Evolutionary conservation across 2,113 vertebrate genomes (phyloP).

Genomic region (Myanophis thanlyinensis): DNA sequence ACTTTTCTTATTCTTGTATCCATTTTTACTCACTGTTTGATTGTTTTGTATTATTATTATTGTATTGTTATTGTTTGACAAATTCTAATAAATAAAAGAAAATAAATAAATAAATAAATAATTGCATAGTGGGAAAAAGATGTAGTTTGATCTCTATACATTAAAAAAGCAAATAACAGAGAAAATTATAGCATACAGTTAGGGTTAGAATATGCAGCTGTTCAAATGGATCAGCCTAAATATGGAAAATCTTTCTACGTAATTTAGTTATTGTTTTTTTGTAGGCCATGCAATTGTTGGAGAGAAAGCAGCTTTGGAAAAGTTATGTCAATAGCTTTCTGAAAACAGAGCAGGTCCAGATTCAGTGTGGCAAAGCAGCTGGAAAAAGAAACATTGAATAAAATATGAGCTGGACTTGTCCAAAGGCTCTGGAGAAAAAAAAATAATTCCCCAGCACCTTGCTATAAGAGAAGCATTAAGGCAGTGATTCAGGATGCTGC

Average conservation of each 20-base stretch:
- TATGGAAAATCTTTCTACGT: background rate
- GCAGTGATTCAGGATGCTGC: background rate
- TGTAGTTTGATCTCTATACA: background rate
- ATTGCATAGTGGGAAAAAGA: background rate
- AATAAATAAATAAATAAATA: too few relatives aligned
- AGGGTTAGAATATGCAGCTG: background rate
- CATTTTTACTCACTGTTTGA: too few relatives aligned
- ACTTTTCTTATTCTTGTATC: too few relatives aligned
- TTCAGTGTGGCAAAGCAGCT: background rate
- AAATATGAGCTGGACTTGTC: background rate
- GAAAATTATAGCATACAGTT: background rate
- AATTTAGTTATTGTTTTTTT: background rate
- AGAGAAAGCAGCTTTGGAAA: background rate
- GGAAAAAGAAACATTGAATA: background rate
- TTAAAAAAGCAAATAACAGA: background rate
- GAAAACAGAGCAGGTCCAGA: background rate
- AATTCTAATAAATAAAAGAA: too few relatives aligned
- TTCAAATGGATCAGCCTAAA: background rate
- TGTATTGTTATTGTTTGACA: too few relatives aligned
- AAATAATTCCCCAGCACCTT: background rate
- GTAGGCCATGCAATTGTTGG: background rate
- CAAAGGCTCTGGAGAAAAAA: background rate
- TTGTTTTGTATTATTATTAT: too few relatives aligned
- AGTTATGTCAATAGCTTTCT: background rate
- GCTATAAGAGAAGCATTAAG: background rate